Evolutionary conservation across 2,888 invertebrate species (phyloP).

Genomic region (Microctonus brassicae): DNA sequence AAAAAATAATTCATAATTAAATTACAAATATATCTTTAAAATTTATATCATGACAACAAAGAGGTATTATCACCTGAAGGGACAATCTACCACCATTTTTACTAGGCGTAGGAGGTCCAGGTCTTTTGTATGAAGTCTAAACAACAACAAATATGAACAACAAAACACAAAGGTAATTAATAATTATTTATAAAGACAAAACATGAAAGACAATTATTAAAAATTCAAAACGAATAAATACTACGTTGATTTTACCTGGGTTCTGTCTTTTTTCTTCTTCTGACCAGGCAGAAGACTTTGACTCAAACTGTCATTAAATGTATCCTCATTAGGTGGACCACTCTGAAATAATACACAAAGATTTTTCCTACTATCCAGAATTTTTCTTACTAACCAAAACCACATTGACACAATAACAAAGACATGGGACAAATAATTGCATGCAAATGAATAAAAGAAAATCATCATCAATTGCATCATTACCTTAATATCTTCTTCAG

Average conservation of each 20-base stretch:
- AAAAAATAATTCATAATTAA: conserved; percentile 21
- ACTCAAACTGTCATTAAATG: conserved; percentile 66
- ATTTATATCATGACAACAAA: background rate
- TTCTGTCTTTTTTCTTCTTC: conserved; percentile 62
- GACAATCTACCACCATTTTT: conserved; percentile 84
- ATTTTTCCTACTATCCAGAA: too few species aligned
- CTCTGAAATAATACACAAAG: conserved; percentile 56
- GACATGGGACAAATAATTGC: background rate
- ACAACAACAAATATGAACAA: conserved; percentile 53
- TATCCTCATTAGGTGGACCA: conserved; percentile 58
- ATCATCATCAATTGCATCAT: too few species aligned
- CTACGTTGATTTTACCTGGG: conserved; percentile 57
- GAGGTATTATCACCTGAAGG: conserved; percentile 72
- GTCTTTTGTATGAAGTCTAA: conserved; percentile 86
- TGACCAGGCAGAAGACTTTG: conserved; percentile 67
- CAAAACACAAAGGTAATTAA: too few species aligned
- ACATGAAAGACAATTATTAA: background rate
- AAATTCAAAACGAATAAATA: conserved; percentile 24
- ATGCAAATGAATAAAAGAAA: too few species aligned
- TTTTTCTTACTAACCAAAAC: too few species aligned
- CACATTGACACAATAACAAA: conserved; percentile 1
- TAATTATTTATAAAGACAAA: background rate
- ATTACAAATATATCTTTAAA: background rate
- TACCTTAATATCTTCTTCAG: conserved; percentile 80
- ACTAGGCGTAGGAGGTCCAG: conserved; percentile 89